Evolutionary conservation across 1,140 invertebrate species (phyloP).

Genomic region (Dufourea novaeangliae): DNA sequence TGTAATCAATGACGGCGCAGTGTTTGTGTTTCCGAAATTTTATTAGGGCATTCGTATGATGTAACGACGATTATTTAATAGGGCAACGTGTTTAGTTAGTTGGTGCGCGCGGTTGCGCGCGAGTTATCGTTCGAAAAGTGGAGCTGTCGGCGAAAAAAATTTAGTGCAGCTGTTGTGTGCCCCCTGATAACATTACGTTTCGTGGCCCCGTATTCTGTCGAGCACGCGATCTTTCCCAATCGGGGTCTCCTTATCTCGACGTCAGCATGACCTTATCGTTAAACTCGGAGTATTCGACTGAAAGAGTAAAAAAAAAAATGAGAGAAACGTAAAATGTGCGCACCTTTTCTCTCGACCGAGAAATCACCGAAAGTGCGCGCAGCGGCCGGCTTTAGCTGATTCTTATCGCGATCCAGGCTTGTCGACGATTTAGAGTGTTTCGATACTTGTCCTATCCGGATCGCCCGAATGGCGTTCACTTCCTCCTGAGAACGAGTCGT

Average conservation of each 20-base stretch:
- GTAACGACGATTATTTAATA: constrained; percentile 32
- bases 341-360: background rate
- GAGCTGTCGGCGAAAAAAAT: constrained; percentile 51
- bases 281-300: constrained; percentile 42
- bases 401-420: background rate
- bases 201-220: constrained; percentile 49
- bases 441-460: background rate
- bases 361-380: background rate
- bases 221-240: constrained; percentile 52
- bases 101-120: background rate
- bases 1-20: too few species aligned
- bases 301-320: constrained; percentile 7
- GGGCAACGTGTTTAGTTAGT: constrained; percentile 21
- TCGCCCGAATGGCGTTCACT: background rate
- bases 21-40: too few species aligned
- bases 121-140: constrained; percentile 46
- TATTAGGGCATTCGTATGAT: background rate
- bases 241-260: constrained; percentile 46
- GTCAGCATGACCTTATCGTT: constrained; percentile 51
- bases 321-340: constrained; percentile 12
- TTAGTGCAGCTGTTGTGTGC: constrained; percentile 42
- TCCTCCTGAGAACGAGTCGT: background rate
- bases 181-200: constrained; percentile 46
- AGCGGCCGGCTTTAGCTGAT: background rate
- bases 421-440: background rate